Conservation (phyloP, 2,797 vertebrate genomes). For the Rhodeus uyekii region DNA sequence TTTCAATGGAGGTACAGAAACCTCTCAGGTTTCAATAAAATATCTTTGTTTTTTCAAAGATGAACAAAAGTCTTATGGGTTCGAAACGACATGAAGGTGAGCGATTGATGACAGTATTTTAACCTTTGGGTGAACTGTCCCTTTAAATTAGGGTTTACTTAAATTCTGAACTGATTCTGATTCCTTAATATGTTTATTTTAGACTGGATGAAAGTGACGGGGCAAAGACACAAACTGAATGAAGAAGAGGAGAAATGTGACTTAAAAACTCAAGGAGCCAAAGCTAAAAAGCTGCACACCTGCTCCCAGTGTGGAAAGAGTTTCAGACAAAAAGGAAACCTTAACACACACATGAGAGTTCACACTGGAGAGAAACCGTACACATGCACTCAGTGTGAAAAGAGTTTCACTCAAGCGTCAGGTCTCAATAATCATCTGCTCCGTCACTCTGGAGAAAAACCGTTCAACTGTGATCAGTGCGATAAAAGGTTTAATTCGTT, state of each 20-base stretch:
- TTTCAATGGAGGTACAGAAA: neutral
- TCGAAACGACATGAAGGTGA: neutral
- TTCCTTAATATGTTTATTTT: neutral
- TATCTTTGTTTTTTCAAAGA: neutral
- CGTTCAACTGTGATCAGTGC: neutral
- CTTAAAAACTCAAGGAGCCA: neutral
- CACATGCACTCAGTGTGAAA: neutral
- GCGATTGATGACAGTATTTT: neutral
- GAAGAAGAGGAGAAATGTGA: neutral
- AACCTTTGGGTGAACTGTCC: neutral
- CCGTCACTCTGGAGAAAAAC: neutral
- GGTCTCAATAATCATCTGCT: neutral
- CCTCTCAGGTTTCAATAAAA: neutral
- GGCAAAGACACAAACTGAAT: neutral
- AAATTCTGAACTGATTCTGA: neutral
- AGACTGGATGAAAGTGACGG: neutral
- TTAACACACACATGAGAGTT: neutral
- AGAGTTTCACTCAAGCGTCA: neutral
- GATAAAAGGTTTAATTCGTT: neutral
- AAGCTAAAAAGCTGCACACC: neutral
- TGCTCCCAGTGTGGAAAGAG: neutral
- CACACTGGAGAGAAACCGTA: neutral
- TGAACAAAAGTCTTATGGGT: neutral
- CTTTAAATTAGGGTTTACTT: neutral
- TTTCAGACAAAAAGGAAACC: neutral